phyloP scores from a whole-genome alignment of 2,888 invertebrate genomes.

The Nineta flava region DNA sequence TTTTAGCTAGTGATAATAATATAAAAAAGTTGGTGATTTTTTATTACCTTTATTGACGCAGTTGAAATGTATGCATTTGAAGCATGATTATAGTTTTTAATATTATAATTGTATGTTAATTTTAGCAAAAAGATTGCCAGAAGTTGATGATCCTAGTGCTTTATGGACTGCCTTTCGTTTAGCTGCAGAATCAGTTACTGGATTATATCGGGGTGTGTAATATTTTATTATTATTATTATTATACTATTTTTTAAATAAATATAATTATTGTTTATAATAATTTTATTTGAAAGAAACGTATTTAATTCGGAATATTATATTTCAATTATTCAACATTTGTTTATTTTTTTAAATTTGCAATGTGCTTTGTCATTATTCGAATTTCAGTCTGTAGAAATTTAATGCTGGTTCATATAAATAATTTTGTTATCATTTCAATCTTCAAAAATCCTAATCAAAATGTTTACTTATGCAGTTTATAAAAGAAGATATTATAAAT shows the following conservation, averaged over 20 bases:
- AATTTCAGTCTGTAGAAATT: too few species aligned
- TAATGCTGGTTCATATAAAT: too few species aligned
- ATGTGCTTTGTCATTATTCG: too few species aligned
- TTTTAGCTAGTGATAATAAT: background rate
- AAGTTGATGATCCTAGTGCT: constrained; percentile 4
- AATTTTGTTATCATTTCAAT: too few species aligned
- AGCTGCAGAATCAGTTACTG: constrained; percentile 5
- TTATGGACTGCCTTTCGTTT: constrained; percentile 6
- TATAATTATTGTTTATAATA: too few species aligned
- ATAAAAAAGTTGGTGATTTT: background rate
- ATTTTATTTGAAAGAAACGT: too few species aligned
- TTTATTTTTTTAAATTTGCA: background rate
- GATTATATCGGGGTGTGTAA: constrained; percentile 4
- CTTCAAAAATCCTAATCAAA: too few species aligned
- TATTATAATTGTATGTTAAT: background rate
- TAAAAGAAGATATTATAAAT: too few species aligned
- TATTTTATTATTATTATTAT: background rate
- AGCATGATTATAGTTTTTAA: background rate
- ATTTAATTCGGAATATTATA: background rate
- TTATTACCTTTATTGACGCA: background rate
- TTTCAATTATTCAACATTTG: background rate
- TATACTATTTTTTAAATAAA: background rate
- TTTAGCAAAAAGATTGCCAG: constrained; percentile 7
- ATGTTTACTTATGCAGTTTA: too few species aligned
- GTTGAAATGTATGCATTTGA: background rate